Conservation (phyloP, 92 coral and sea anemone species). For the Umimayanthus kanabou region DNA sequence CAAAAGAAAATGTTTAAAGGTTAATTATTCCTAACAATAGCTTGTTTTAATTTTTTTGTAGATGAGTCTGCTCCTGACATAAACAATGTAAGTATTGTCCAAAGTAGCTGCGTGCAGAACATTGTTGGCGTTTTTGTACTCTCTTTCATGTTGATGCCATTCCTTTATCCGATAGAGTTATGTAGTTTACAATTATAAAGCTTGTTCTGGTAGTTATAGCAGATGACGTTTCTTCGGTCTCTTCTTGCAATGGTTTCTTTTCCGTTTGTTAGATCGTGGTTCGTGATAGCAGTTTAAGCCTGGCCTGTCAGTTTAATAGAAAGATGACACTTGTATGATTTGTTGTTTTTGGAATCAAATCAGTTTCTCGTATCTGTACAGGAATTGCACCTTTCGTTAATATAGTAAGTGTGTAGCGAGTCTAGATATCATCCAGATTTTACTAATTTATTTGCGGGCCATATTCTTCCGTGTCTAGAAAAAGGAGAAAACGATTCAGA, state of each 20-base stretch:
- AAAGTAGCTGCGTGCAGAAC: background rate
- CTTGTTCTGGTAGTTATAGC: background rate
- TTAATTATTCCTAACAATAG: background rate
- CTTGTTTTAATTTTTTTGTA: background rate
- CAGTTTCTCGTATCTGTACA: too few species aligned
- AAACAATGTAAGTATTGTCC: conserved; percentile 2
- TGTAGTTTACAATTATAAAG: too few species aligned
- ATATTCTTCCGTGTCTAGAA: conserved; percentile 32
- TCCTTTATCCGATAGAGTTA: background rate
- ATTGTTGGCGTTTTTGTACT: background rate
- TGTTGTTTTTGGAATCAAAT: too few species aligned
- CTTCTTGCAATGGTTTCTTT: too few species aligned
- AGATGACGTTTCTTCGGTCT: too few species aligned
- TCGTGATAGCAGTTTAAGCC: too few species aligned
- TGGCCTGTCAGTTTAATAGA: too few species aligned
- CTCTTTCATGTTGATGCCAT: background rate
- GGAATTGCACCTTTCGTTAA: too few species aligned
- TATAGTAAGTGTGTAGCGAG: background rate
- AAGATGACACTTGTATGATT: too few species aligned
- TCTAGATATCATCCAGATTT: background rate
- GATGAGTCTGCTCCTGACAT: conserved; percentile 7
- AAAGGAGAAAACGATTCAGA: conserved; percentile 21
- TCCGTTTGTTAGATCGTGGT: too few species aligned
- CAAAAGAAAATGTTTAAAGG: background rate
- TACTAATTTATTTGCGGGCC: conserved; percentile 31